A percentile compares a stretch with the other conserved stretches of the same genome.
These are phyloP conservation scores for Tenthredo notha DNA, from an alignment of 2,888 invertebrate genomes.

Conservation along the genomic window DNA sequence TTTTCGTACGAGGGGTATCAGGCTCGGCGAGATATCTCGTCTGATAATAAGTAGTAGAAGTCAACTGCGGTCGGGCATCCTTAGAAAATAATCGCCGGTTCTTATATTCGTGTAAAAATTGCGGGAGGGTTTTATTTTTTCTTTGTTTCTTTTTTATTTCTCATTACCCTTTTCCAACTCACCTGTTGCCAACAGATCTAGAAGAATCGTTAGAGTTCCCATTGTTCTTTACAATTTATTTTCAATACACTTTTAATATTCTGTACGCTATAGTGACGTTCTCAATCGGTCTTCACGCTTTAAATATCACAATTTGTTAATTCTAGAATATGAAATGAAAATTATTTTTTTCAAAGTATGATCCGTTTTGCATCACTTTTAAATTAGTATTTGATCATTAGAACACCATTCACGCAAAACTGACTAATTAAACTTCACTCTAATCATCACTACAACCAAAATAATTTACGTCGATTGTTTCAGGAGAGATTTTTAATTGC, in stretches of 20 bases:
- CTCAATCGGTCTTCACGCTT: not conserved
- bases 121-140: not conserved
- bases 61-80: not conserved
- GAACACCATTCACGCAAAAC: not conserved
- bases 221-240: not conserved
- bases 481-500: not conserved
- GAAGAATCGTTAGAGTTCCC: not conserved
- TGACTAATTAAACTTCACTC: not conserved
- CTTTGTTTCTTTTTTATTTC: not conserved
- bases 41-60: not conserved
- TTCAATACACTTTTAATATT: not conserved
- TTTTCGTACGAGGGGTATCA: not conserved
- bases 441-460: not conserved
- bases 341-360: not conserved
- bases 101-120: too few species aligned
- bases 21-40: not conserved
- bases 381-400: not conserved
- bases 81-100: not conserved
- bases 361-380: not conserved
- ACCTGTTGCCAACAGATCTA: conserved; percentile 38
- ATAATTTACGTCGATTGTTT: not conserved
- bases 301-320: not conserved
- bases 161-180: not conserved
- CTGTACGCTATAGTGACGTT: not conserved
- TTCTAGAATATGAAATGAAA: not conserved